Evolutionary conservation across 2,797 vertebrate species (phyloP).

Genomic region (Sebastes steindachneri): DNA sequence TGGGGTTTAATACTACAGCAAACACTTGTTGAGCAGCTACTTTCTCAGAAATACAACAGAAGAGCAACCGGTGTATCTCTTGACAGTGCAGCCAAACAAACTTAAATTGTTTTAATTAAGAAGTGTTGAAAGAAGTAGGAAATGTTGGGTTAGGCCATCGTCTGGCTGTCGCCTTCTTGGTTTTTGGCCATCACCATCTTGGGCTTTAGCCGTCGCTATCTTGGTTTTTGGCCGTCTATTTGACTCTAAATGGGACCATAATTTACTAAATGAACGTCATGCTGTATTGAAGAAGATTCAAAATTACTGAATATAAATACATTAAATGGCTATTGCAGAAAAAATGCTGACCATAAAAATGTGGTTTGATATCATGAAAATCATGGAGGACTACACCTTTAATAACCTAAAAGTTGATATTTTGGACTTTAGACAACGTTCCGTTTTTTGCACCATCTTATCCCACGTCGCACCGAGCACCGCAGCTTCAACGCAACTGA

Average conservation of each 20-base stretch:
- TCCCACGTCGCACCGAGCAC: not conserved
- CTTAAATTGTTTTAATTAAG: not conserved
- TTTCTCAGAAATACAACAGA: not conserved
- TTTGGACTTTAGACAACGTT: no score
- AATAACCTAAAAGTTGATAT: not conserved
- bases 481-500: conserved; percentile 1
- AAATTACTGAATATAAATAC: not conserved
- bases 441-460: no score
- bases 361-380: not conserved
- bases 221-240: no score
- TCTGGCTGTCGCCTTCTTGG: no score
- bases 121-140: not conserved
- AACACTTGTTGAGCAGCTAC: not conserved
- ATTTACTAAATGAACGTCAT: no score
- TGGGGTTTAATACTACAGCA: not conserved
- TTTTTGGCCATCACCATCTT: no score
- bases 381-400: not conserved
- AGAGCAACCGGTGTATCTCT: not conserved
- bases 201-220: no score
- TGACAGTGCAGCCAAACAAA: not conserved
- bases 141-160: no score
- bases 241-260: no score
- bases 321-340: not conserved
- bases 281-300: no score
- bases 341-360: not conserved